Evolutionary conservation across 2,888 invertebrate genomes (phyloP), one percentile per base, ranked within the genome.

Genomic region (Corbicula japonica): DNA sequence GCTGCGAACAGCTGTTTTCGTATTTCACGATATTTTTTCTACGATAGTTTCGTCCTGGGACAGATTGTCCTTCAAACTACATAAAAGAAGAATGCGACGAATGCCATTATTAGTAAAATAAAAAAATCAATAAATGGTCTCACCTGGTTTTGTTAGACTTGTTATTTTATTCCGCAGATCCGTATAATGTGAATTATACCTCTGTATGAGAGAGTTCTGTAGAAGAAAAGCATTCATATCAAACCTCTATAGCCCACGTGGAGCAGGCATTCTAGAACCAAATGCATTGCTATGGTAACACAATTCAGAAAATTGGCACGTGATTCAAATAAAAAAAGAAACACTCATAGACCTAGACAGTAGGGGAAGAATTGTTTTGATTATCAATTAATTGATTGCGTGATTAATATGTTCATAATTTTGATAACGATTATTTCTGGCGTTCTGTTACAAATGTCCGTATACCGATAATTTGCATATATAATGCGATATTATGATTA

Each of bases 171-270:
- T 70, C 74, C 76, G 70, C 58, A 73, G 65, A 72, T 70, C 80
- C 63, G 60, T 72, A 61, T 52, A 74, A 65, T 70, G 58, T 18
- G 76, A 73, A 70, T 76, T 76, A 70, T 80, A 80, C 48, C 73
- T 52, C 44, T 80, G 63, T 48, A 26, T 38, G 41, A 69, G 68
- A 56, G 74, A 60, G 23, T 73, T 70, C 44, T 66, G 68, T 35
- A 80, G 65, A 52, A 73, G 50, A 69, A 80, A 56, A 50, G 69
- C 76, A 34, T 76, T 80, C 80, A 80, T 80, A 70, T 52, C 76
- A 78, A 56, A 66, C 66, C 54, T 35, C 35, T 35, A 35, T 46
- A 63, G 41, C 52, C 70, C 73, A 76, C 76, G 76, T 73, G 80
- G 70, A 58, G 52, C 60, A 44, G 48, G 68, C 41, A 66, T 68